Evolutionary conservation across 1,140 invertebrate species (phyloP), one percentile per base, ranked within the genome.

Genomic region (Brachionus sp.): DNA sequence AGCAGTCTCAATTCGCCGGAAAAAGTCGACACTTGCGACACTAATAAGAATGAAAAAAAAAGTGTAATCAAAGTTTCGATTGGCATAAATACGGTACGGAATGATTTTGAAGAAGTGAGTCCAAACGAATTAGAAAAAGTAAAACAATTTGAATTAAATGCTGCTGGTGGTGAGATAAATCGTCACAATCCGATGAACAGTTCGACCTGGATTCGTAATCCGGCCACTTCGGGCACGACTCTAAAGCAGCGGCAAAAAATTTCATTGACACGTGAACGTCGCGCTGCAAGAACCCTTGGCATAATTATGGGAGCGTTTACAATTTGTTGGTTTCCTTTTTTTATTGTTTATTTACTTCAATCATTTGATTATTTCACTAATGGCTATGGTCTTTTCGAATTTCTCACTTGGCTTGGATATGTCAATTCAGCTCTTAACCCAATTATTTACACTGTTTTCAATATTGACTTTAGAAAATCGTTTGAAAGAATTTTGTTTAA

Each of bases 271-370:
- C 95, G 98, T 86, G 97, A 99, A 90, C 94, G 98, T 86, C 91
- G 97, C 73, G 97, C 97, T 0, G 99, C 97, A 0, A 90, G 99
- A 4, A 97, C 98, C 84, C 90, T 99, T 66, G 97, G 97, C 42
- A 92, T 99, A 66, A 98, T 99, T 84, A 98, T 99, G 94, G 96
- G 95, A 78, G 96, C 95, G 84, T 99, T 99, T 89, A 98, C 98
- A 86, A 92, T 96, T 44, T 98, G 96, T 86, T 99, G 98, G 97
- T 90, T 98, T 85, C 98, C 97, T 0, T 99, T 99, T 89, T 99
- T 99, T 91, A 95, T 93, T 6, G 93, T 96, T 90, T 97, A 97
- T 88, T 73, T 83, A 33, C 64, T 83, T 7, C 57, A 83, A 50
- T 83, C 80, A 5, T 83, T 68, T 29, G 62, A 83, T 25, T 44